These are phyloP conservation scores for Melanostoma mellinum DNA, from an alignment of 2,888 invertebrate genomes.

Conservation along the genomic window DNA sequence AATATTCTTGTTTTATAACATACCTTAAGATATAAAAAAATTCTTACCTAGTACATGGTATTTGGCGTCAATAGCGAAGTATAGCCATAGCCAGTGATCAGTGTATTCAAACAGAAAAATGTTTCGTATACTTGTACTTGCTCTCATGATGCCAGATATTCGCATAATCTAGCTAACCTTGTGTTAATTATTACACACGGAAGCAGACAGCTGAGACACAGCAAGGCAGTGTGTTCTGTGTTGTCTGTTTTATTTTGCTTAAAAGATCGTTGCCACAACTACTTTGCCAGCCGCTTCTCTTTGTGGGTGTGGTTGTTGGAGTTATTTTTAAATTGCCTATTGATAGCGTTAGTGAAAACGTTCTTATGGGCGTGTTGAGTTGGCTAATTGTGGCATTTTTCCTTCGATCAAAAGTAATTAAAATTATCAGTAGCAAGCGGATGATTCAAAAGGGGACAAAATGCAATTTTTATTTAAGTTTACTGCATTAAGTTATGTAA, in stretches of 20 bases:
- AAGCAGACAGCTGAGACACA: conserved; percentile 39
- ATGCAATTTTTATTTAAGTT: too few species aligned
- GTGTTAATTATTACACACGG: conserved; percentile 56
- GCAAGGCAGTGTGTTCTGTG: not conserved
- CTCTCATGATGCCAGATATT: conserved; percentile 23
- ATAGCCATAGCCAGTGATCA: too few species aligned
- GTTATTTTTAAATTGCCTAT: conserved; percentile 37
- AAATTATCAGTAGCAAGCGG: conserved; percentile 27
- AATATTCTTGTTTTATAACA: too few species aligned
- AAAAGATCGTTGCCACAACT: too few species aligned
- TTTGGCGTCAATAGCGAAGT: too few species aligned
- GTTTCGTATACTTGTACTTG: not conserved
- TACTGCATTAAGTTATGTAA: too few species aligned
- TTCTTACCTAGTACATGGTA: too few species aligned
- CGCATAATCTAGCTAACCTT: conserved; percentile 47
- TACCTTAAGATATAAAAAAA: too few species aligned
- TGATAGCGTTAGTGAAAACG: conserved; percentile 31
- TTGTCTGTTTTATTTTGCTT: too few species aligned
- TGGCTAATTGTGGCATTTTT: conserved; percentile 27
- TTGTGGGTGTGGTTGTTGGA: conserved; percentile 15
- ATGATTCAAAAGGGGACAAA: not conserved
- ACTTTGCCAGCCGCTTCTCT: not conserved
- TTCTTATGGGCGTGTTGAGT: conserved; percentile 38
- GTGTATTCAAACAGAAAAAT: too few species aligned
- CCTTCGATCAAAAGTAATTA: conserved; percentile 20